These are phyloP conservation scores for Trachelipus rathkii DNA, from an alignment of 1,140 invertebrate genomes.

Conservation along the genomic window DNA sequence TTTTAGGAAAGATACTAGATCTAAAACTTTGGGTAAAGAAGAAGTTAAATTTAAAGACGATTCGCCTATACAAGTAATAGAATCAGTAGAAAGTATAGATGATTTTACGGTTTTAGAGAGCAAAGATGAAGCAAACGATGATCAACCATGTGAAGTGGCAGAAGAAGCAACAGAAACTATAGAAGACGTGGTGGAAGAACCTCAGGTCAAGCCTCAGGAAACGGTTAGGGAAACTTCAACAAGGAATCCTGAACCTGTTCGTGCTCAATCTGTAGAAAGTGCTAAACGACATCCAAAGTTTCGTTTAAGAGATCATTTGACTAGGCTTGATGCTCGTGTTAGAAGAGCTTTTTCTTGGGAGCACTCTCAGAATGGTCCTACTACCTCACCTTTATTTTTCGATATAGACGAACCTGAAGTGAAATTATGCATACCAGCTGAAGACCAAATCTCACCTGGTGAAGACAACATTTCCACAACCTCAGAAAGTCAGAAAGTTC, in stretches of 20 bases:
- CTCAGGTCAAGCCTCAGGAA: not conserved
- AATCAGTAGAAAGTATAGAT: not conserved
- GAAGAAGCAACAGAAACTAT: not conserved
- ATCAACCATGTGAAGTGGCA: not conserved
- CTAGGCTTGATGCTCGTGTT: constrained; percentile 36
- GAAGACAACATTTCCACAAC: not conserved
- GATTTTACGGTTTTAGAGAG: not conserved
- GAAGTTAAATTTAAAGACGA: not conserved
- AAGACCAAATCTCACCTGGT: not conserved
- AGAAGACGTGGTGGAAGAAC: not conserved
- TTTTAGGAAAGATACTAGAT: not conserved
- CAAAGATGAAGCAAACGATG: not conserved
- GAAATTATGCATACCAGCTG: not conserved
- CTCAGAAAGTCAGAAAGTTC: not conserved
- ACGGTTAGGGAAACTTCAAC: not conserved
- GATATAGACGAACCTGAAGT: not conserved
- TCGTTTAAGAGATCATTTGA: constrained; percentile 31
- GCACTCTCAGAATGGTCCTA: constrained; percentile 1
- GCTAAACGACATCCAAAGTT: constrained; percentile 28
- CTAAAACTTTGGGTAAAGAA: not conserved
- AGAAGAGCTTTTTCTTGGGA: constrained; percentile 38
- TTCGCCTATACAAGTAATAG: not conserved
- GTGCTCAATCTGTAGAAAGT: not conserved
- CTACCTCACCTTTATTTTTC: not conserved
- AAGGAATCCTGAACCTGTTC: not conserved